Percentiles rank a stretch among this genome's conserved stretches.
Conservation (phyloP, 2,113 vertebrate species). For the Carassius gibelio region DNA sequence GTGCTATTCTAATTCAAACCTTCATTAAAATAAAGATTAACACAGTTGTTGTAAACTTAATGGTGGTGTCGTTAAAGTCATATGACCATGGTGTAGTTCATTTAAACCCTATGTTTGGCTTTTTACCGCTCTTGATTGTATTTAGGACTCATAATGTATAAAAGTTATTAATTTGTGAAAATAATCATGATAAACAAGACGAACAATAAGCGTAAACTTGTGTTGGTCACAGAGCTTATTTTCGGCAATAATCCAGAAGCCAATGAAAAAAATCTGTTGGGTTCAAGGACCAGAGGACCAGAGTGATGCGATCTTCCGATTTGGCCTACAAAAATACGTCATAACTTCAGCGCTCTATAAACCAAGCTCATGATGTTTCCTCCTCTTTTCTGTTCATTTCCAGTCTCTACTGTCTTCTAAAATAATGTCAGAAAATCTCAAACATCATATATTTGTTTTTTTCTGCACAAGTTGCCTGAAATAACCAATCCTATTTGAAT, state of each 20-base stretch:
- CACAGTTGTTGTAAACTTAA: too few species aligned
- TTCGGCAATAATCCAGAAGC: background rate
- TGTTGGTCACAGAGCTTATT: too few species aligned
- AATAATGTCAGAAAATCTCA: background rate
- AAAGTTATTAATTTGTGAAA: background rate
- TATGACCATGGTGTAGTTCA: background rate
- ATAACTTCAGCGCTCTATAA: background rate
- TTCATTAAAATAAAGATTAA: too few species aligned
- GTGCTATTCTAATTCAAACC: background rate
- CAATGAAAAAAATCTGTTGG: background rate
- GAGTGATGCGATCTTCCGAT: background rate
- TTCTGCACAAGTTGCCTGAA: background rate
- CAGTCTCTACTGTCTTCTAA: background rate
- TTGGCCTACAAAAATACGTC: background rate
- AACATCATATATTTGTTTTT: background rate
- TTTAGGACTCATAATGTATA: background rate
- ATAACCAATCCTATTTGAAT: background rate
- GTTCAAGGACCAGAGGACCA: background rate
- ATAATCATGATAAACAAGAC: background rate
- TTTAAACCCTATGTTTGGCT: background rate
- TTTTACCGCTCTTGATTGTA: background rate
- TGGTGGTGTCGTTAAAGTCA: too few species aligned
- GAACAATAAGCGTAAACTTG: background rate
- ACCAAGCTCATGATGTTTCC: background rate
- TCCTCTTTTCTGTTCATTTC: background rate